Conservation (phyloP, 2,113 vertebrate genomes). For the Talpa occidentalis region DNA sequence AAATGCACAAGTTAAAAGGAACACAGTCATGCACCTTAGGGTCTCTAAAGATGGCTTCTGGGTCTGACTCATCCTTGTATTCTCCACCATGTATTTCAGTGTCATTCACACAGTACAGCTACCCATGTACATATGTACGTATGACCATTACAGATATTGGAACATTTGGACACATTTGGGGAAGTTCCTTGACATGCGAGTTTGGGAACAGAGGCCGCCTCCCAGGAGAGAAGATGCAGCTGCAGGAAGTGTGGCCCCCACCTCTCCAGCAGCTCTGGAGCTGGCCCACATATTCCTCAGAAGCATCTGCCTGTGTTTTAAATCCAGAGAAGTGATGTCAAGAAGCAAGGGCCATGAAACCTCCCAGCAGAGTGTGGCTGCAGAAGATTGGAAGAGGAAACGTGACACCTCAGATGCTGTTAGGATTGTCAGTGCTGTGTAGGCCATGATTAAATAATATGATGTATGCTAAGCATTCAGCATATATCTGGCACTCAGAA, state of each 20-base stretch:
- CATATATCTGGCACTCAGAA: neutral
- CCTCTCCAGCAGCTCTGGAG: neutral
- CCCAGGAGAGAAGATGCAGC: neutral
- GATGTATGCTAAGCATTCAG: neutral
- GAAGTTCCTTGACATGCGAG: neutral
- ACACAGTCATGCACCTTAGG: neutral
- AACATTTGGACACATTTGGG: neutral
- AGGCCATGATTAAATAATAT: neutral
- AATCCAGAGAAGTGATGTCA: neutral
- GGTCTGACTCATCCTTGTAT: neutral
- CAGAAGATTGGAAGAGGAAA: neutral
- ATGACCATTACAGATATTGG: too few relatives aligned
- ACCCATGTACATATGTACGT: too few relatives aligned
- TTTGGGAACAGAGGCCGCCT: neutral
- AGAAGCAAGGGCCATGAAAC: neutral
- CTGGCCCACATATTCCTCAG: neutral
- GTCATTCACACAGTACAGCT: neutral
- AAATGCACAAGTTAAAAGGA: neutral
- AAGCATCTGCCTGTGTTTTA: neutral
- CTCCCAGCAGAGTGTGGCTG: neutral
- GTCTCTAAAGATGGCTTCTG: neutral
- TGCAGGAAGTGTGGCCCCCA: neutral
- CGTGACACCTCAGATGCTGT: neutral
- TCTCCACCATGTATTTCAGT: neutral
- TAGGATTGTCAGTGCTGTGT: neutral